Conservation (phyloP, 2,888 invertebrate species). For the Andrena haemorrhoa region DNA sequence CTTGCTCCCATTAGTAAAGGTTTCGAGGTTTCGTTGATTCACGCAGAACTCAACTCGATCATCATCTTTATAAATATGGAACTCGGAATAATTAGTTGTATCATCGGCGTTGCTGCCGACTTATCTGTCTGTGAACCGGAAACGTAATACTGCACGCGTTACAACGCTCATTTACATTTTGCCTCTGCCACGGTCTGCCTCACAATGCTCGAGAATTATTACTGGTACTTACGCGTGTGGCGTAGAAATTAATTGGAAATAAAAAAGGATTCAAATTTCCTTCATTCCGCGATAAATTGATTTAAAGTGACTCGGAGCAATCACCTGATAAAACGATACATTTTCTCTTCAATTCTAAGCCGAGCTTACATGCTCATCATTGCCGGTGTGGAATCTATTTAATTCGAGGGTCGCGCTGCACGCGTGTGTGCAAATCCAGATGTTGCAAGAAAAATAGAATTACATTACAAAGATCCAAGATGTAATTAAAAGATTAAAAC, state of each 20-base stretch:
- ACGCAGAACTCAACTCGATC: background rate
- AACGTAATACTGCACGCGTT: constrained; percentile 9
- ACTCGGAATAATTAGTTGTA: constrained; percentile 4
- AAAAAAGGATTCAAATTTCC: background rate
- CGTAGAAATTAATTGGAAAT: too few relatives aligned
- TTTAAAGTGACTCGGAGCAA: background rate
- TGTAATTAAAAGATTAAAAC: background rate
- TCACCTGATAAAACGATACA: constrained; percentile 12
- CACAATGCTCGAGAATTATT: background rate
- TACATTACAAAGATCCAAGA: constrained; percentile 13
- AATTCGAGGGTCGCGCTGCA: constrained; percentile 1
- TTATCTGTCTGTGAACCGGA: constrained; percentile 12
- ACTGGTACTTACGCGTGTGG: background rate
- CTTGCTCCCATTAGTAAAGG: background rate
- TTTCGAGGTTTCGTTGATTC: background rate
- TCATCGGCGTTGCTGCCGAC: background rate
- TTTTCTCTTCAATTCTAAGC: constrained; percentile 45
- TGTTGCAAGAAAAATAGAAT: constrained; percentile 5
- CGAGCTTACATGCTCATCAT: constrained; percentile 10
- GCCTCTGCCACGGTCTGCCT: background rate
- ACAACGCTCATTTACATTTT: constrained; percentile 4
- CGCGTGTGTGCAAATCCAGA: background rate
- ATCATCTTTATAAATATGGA: background rate
- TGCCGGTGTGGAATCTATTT: constrained; percentile 34
- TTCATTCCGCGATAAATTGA: background rate